Conservation (phyloP, 2,113 vertebrate species). For the Salvator merianae region DNA sequence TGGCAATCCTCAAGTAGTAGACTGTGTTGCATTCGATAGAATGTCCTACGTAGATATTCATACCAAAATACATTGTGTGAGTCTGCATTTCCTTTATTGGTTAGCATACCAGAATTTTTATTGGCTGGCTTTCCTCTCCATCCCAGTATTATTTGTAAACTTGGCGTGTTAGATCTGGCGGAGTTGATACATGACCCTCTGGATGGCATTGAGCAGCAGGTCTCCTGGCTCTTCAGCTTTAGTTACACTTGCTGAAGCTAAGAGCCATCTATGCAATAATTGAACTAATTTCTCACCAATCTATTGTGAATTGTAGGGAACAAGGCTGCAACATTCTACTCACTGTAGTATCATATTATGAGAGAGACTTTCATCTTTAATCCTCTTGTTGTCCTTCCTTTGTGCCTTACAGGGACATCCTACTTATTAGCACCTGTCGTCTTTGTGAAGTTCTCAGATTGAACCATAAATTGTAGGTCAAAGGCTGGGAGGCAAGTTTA, state of each 20-base stretch:
- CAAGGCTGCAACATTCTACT: too few species aligned
- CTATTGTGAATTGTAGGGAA: not conserved
- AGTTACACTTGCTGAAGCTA: too few species aligned
- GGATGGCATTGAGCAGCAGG: too few species aligned
- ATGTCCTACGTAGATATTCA: not conserved
- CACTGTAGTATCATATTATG: too few species aligned
- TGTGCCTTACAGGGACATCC: not conserved
- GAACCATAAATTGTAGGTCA: not conserved
- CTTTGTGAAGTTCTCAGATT: not conserved
- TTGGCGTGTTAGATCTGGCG: too few species aligned
- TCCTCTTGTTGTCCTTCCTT: not conserved
- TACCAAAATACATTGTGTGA: too few species aligned
- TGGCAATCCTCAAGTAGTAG: not conserved
- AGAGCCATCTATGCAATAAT: too few species aligned
- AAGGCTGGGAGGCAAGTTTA: constrained; percentile 16
- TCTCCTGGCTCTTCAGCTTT: too few species aligned
- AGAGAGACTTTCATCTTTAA: not conserved
- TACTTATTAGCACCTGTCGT: not conserved
- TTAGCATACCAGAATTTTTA: too few species aligned
- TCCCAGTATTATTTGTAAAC: too few species aligned
- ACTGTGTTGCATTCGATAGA: not conserved
- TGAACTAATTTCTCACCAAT: not conserved
- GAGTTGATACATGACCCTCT: too few species aligned
- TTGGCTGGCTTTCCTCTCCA: too few species aligned
- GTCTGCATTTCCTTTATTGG: not conserved